Base-by-base conservation (phyloP, 2,888 invertebrate species). In the Sesamia inferens region DNA sequence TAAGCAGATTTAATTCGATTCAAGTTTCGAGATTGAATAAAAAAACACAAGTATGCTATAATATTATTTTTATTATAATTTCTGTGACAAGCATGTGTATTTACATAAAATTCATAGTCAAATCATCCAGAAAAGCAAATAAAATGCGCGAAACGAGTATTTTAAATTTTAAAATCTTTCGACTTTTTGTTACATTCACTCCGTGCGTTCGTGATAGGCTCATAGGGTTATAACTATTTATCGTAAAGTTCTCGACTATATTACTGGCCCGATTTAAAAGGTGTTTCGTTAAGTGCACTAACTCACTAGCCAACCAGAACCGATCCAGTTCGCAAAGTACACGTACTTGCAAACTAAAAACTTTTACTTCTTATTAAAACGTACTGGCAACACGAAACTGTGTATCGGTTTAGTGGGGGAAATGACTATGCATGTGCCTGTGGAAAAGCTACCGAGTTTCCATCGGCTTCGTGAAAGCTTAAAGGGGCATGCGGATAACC, bases 251-350 rank as follows among this genome's bases (percentile, higher is more conserved):
- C 74, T 65, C 54, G 19, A 51, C 68, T 64, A 68, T 68, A 69
- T 69, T 80, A 69, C 71, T 68, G 4, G 62, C 44, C 68, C 68
- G n/a, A 19, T 71, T 31, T 63, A 78, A 74, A 72, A 77, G 69
- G 75, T 84, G 71, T 81, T 81, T 68, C 24, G 63, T 73, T 72
- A 84, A 83, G 75, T 84, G 82, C 82, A 77, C 82, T 80, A 74
- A 78, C 68, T 82, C 85, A 75, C 74, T 63, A 73, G 71, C 75
- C 68, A 5, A 62, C 71, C 78, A 47, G 68, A 84, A 84, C 82
- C 82, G 82, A 84, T 83, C 75, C 69, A 75, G 78, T 81, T 81
- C 83, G 71, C 73, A 76, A 84, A 81, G 71, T 81, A 76, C 68
- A 76, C 73, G 66, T 84, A 84, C 72, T 70, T 73, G 64, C 54